Percentiles rank a stretch among this genome's conserved stretches.
These are phyloP conservation scores for Melospiza melodia DNA, from an alignment of 2,113 vertebrate genomes.

Conservation along the genomic window DNA sequence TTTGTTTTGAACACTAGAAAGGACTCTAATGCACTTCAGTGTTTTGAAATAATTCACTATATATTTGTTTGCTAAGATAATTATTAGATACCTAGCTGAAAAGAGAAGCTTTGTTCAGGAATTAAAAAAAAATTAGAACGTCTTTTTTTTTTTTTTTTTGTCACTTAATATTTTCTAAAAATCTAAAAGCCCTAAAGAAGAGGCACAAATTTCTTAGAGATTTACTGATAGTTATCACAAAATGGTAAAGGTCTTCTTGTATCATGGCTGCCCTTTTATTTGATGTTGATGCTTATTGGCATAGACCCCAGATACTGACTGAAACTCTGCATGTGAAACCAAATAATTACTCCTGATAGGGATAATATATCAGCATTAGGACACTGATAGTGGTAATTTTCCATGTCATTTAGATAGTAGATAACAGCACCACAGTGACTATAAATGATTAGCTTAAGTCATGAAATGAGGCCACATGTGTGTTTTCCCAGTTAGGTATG, in stretches of 20 bases:
- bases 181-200: not conserved
- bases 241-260: not conserved
- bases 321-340: constrained; percentile 33
- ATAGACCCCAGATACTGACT: constrained; percentile 26
- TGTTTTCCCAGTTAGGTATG: not conserved
- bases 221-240: not conserved
- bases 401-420: constrained; percentile 40
- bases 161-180: not conserved
- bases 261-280: constrained; percentile 14
- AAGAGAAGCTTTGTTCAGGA: not conserved
- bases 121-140: not conserved
- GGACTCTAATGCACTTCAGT: not conserved
- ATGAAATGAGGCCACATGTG: not conserved
- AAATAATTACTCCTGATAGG: constrained; percentile 51
- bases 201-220: not conserved
- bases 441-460: constrained; percentile 13
- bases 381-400: constrained; percentile 49
- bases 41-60: not conserved
- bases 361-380: constrained; percentile 39
- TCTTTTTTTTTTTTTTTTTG: not conserved
- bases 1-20: not conserved
- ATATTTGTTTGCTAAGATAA: not conserved
- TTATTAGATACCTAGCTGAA: not conserved
- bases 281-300: constrained; percentile 37
- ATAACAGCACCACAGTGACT: not conserved